Conservation (phyloP, 2,888 invertebrate species). For the Neoitamus cyanurus region DNA sequence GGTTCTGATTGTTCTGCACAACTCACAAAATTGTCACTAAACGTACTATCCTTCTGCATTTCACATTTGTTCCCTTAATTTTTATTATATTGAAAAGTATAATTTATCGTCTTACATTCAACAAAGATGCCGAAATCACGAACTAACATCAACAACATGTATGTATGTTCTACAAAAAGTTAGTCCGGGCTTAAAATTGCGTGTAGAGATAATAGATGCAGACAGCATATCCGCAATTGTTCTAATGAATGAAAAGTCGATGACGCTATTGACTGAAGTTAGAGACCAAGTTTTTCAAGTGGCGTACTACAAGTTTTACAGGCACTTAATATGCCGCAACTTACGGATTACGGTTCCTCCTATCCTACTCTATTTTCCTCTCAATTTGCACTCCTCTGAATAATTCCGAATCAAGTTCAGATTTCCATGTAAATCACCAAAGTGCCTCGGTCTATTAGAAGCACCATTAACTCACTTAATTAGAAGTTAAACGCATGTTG, state of each 20-base stretch:
- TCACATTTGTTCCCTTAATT: no score
- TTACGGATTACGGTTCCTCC: neutral
- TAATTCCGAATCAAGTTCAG: neutral
- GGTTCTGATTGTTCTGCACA: no score
- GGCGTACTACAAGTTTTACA: neutral
- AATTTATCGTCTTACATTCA: no score
- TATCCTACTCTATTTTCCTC: neutral
- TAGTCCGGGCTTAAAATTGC: neutral
- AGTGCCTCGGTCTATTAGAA: constrained; percentile 15
- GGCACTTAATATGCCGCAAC: neutral
- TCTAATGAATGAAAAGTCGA: neutral
- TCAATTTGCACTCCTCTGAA: constrained; percentile 2
- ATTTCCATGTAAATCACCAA: constrained; percentile 23
- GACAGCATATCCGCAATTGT: neutral
- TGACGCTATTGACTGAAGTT: neutral
- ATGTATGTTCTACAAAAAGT: no score
- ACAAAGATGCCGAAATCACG: no score
- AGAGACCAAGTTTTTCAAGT: neutral
- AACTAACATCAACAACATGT: no score
- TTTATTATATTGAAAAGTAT: no score
- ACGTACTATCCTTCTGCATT: no score
- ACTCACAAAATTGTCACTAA: no score
- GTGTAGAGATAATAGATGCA: neutral
- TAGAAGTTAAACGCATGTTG: constrained; percentile 25
- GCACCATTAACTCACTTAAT: constrained; percentile 32